Evolutionary conservation across 2,797 vertebrate genomes (phyloP).

Genomic region (Miichthys miiuy): DNA sequence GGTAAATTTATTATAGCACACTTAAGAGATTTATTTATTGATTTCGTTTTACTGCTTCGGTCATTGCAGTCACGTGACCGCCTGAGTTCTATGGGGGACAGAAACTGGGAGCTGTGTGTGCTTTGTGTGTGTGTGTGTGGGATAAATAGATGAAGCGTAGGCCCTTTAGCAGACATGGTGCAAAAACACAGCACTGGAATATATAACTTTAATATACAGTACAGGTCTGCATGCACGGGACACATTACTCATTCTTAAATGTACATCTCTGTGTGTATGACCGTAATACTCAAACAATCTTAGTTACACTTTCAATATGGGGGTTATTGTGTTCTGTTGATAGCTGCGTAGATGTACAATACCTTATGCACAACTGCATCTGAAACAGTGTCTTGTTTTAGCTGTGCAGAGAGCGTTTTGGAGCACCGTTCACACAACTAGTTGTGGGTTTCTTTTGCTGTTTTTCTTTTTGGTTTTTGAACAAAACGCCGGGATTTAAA

Average conservation of each 20-base stretch:
- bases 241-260: constrained; percentile 68
- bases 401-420: constrained; percentile 59
- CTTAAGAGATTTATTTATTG: constrained; percentile 37
- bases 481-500: constrained; percentile 72
- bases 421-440: constrained; percentile 45
- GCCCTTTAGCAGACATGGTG: constrained; percentile 72
- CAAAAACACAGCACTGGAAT: constrained; percentile 58
- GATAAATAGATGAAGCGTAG: constrained; percentile 51
- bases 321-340: constrained; percentile 46
- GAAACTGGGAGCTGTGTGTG: constrained; percentile 58
- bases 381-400: constrained; percentile 54
- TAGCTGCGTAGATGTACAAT: constrained; percentile 55
- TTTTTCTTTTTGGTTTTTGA: constrained; percentile 19
- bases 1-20: constrained; percentile 77
- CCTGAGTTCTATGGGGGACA: constrained; percentile 68
- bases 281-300: constrained; percentile 58
- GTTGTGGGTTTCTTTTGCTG: constrained; percentile 15
- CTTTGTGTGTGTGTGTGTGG: constrained; percentile 35
- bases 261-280: constrained; percentile 68
- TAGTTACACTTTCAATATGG: constrained; percentile 34
- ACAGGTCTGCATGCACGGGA: constrained; percentile 73
- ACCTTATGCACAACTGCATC: constrained; percentile 70
- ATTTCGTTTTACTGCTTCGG: constrained; percentile 51
- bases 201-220: constrained; percentile 53
- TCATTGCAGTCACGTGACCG: constrained; percentile 56